Evolutionary conservation across 2,113 vertebrate genomes (phyloP).

Genomic region (Formicarius rufipectus): DNA sequence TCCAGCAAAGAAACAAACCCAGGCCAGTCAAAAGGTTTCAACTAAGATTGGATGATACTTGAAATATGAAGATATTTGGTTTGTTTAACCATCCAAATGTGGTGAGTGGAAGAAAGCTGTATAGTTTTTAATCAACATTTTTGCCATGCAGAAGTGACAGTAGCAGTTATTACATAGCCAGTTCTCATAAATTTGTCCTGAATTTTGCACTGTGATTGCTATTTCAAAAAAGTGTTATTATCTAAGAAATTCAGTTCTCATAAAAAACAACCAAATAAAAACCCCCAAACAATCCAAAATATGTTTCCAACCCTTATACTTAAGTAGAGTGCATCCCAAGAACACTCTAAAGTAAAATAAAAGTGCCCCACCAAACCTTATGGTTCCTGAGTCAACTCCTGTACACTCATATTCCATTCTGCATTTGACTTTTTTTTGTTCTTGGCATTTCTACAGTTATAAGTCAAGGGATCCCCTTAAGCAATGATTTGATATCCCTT

Average conservation of each 20-base stretch:
- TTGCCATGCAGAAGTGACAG: neutral
- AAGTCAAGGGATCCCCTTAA: constrained; percentile 38
- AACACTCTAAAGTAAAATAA: neutral
- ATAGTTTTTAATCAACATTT: neutral
- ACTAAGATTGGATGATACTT: neutral
- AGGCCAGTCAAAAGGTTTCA: neutral
- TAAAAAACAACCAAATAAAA: neutral
- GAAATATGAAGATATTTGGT: neutral
- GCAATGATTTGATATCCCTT: constrained; percentile 46
- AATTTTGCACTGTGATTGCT: neutral
- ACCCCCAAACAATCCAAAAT: neutral
- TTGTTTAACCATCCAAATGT: neutral
- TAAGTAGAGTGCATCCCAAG: neutral
- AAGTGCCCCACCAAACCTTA: neutral
- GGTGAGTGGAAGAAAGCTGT: neutral
- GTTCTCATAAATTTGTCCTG: neutral
- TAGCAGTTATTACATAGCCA: neutral
- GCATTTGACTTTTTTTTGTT: neutral
- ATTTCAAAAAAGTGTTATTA: neutral
- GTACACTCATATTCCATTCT: constrained; percentile 1
- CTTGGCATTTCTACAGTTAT: constrained; percentile 6
- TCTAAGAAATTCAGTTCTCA: neutral
- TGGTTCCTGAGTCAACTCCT: neutral
- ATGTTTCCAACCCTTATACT: neutral
- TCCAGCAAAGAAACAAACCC: constrained; percentile 1